Base-by-base conservation (phyloP, 2,797 vertebrate species). In the Lemur catta region DNA sequence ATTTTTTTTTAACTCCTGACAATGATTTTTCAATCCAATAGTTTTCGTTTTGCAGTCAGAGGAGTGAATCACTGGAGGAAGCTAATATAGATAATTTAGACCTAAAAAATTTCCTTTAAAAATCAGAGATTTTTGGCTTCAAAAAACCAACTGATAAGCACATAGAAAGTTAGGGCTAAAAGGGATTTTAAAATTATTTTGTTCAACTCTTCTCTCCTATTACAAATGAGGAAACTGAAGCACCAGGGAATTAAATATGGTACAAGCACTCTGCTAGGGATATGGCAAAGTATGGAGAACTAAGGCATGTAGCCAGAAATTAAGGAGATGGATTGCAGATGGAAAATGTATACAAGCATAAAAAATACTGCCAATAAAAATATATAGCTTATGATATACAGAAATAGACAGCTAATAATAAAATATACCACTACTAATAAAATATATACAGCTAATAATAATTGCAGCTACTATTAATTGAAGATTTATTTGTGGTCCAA, bases 1-100 rank as follows among this genome's bases (percentile, higher is more conserved):
- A 71, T 90, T 80, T 93, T 80, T 93, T 87, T 90, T 13, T n/a
- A 76, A 95, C 33, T 87, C 63, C 50, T 84, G 28, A 81, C 57
- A 80, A 87, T 18, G n/a, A 72, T 84, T 96, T 90, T 72, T 52
- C 20, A 67, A 67, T 76, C 13, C 48, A 84, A 1, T 72, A 55
- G 61, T 91, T 91, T 55, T 91, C 28, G 67, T 1, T 59, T 57
- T n/a, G 13, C 10, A 41, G 41, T 63, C 3, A 50, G 50, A 48
- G 13, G 20, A 80, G 7, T 75, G n/a, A 35, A 80, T 72, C 35
- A 46, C 13, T 82, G 4, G 76, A 57, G 35, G 33, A 89, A 82
- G 3, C 20, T 35, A 28, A 48, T 30, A 10, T 17, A 74, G 28
- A 48, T 55, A 26, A 72, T 85, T 90, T 50, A 35, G 57, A 90